These are phyloP conservation scores for Sitobion miscanthi DNA, from an alignment of 1,140 invertebrate species.

Conservation along the genomic window DNA sequence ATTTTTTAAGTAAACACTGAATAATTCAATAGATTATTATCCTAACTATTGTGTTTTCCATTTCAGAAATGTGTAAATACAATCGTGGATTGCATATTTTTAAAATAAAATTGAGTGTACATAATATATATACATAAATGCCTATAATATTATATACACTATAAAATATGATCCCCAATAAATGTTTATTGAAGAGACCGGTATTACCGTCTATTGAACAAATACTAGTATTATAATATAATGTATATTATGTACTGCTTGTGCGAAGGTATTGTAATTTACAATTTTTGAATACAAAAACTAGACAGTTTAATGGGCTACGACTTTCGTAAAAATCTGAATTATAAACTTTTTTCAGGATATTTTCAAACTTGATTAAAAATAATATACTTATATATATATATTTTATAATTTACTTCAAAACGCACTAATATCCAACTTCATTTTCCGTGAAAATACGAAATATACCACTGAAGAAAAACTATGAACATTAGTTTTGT, in stretches of 20 bases:
- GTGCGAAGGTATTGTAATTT: no score
- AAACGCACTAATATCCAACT: background rate
- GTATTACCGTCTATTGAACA: no score
- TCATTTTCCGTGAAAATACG: background rate
- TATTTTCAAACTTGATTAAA: background rate
- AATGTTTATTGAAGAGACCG: background rate
- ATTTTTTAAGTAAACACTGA: slow-evolving; percentile 22
- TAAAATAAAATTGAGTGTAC: background rate
- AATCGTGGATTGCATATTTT: background rate
- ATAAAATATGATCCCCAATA: background rate
- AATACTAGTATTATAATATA: background rate
- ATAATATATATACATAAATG: background rate
- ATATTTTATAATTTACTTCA: background rate
- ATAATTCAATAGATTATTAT: slow-evolving; percentile 36
- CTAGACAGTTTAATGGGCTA: background rate
- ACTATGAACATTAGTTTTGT: background rate
- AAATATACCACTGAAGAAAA: background rate
- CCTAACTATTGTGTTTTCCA: slow-evolving; percentile 23
- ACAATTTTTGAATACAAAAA: no score
- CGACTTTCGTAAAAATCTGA: background rate
- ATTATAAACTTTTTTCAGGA: background rate
- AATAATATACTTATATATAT: no score
- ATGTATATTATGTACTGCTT: no score
- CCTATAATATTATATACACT: background rate
- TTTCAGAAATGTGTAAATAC: slow-evolving; percentile 10